Evolutionary conservation across 2,113 vertebrate species (phyloP).

Genomic region (Takifugu bimaculatus): DNA sequence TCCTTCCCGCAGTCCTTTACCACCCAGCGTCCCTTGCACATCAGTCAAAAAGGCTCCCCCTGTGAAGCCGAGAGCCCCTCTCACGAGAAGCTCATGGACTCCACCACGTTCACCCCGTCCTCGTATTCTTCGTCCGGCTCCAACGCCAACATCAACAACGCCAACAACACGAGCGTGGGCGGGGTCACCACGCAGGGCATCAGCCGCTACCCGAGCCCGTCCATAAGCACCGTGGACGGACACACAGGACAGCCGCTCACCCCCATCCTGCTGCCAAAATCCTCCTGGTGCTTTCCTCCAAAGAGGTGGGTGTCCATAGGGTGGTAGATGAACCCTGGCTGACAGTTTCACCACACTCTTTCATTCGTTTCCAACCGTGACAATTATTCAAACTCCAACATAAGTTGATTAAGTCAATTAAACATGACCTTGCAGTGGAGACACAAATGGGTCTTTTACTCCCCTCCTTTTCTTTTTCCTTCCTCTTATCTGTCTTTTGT

Average conservation of each 20-base stretch:
- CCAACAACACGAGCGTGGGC: slow-evolving; percentile 92
- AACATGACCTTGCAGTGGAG: slow-evolving; percentile 66
- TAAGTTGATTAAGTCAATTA: too few relatives aligned
- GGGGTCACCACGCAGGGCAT: slow-evolving; percentile 47
- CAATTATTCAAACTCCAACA: too few relatives aligned
- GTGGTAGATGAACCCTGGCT: not conserved
- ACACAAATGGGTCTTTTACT: slow-evolving; percentile 32
- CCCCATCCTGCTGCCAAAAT: slow-evolving; percentile 79
- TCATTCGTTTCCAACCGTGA: not conserved
- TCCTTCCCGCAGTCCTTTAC: slow-evolving; percentile 95
- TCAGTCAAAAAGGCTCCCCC: slow-evolving; percentile 89
- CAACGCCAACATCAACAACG: slow-evolving; percentile 98
- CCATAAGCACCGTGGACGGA: slow-evolving; percentile 88
- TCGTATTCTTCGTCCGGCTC: slow-evolving; percentile 95
- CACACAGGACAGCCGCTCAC: slow-evolving; percentile 80
- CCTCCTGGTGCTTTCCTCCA: slow-evolving; percentile 86
- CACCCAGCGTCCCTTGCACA: slow-evolving; percentile 92
- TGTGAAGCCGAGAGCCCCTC: slow-evolving; percentile 89
- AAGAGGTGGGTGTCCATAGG: slow-evolving; percentile 79
- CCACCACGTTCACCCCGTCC: slow-evolving; percentile 96
- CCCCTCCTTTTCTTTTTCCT: slow-evolving; percentile 53
- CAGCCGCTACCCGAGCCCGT: slow-evolving; percentile 78
- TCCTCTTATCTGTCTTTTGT: slow-evolving; percentile 42
- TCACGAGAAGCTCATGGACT: slow-evolving; percentile 95
- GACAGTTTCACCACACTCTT: slow-evolving; percentile 3